Conservation (phyloP, 2,888 invertebrate genomes). For the Eupithecia inturbata region DNA sequence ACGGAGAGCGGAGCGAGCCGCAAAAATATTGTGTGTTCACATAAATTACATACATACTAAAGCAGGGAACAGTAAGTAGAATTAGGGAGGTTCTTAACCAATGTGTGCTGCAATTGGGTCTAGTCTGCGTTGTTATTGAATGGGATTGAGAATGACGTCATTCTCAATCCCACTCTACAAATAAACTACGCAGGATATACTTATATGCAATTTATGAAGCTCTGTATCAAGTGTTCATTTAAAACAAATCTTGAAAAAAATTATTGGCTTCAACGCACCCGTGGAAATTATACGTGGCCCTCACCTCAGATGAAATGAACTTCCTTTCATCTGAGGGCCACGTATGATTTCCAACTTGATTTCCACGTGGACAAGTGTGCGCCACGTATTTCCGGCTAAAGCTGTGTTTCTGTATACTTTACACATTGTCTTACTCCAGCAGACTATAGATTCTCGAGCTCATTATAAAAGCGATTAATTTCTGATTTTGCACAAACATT, state of each 20-base stretch:
- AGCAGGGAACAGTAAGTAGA: neutral
- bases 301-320: neutral
- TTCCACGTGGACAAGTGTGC: neutral
- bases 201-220: neutral
- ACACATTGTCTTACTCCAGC: conserved; percentile 20
- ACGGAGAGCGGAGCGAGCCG: neutral
- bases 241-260: neutral
- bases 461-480: conserved; percentile 40
- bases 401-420: neutral
- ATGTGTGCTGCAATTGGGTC: neutral
- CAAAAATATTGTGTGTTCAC: neutral
- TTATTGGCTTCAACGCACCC: neutral
- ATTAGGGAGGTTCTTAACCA: neutral
- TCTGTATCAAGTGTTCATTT: neutral
- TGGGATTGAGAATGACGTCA: too few species aligned
- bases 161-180: too few species aligned
- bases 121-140: neutral
- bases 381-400: neutral
- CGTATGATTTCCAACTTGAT: too few species aligned
- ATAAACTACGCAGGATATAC: neutral
- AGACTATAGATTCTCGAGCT: conserved; percentile 34
- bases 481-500: conserved; percentile 28
- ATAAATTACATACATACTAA: too few species aligned
- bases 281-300: neutral
- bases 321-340: neutral